A percentile compares a stretch with the other conserved stretches of the same genome.
Evolutionary conservation across 2,888 invertebrate species (phyloP).

Genomic region (Orthosia cruda): DNA sequence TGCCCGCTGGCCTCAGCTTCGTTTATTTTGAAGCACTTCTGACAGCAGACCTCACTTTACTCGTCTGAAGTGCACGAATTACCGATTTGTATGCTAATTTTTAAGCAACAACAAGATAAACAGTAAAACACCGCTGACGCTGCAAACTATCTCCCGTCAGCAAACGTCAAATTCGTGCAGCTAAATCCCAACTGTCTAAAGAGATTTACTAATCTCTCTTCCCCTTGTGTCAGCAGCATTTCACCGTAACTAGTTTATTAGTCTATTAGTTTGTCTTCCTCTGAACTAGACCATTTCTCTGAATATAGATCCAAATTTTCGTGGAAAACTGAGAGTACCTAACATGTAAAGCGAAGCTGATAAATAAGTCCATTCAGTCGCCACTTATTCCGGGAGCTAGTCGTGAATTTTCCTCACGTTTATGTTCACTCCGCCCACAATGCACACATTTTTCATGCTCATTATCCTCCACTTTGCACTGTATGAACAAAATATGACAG

Average conservation of each 20-base stretch:
- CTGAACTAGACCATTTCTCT: neutral
- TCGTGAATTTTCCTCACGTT: constrained; percentile 30
- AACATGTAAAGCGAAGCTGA: neutral
- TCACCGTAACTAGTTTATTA: constrained; percentile 5
- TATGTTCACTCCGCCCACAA: constrained; percentile 31
- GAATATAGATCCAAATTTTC: constrained; percentile 4
- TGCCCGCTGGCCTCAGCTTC: constrained; percentile 27
- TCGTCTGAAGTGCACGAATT: constrained; percentile 40
- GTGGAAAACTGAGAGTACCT: neutral
- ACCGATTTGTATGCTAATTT: constrained; percentile 50
- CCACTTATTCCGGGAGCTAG: neutral
- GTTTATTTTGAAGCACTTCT: constrained; percentile 32
- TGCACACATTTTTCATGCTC: constrained; percentile 56
- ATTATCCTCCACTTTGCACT: constrained; percentile 57
- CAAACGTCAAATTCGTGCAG: constrained; percentile 26
- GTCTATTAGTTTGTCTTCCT: neutral
- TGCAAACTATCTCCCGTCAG: constrained; percentile 24
- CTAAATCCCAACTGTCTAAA: constrained; percentile 14
- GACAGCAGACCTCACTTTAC: constrained; percentile 31
- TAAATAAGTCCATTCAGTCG: constrained; percentile 5
- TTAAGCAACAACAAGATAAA: constrained; percentile 42
- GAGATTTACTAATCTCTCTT: constrained; percentile 36
- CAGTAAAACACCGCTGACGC: constrained; percentile 33
- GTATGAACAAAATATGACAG: constrained; percentile 50
- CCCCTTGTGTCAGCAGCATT: constrained; percentile 1